phyloP scores from a whole-genome alignment of 2,113 vertebrate species.

The Nymphicus hollandicus region DNA sequence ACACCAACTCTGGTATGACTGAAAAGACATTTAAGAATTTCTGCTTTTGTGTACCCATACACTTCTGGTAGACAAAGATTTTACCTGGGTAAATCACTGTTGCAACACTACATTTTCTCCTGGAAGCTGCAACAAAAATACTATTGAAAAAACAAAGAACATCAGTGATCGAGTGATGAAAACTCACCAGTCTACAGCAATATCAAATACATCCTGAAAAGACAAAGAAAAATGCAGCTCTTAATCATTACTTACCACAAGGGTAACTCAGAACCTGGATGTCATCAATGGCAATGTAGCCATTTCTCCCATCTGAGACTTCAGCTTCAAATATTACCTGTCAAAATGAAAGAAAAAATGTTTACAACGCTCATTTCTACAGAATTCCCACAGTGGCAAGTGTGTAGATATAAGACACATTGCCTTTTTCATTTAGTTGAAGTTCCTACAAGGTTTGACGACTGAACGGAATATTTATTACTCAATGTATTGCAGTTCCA shows the following conservation, averaged over 20 bases:
- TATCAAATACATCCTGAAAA: conserved; percentile 58
- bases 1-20: not conserved
- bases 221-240: conserved; percentile 74
- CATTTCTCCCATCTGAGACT: conserved; percentile 88
- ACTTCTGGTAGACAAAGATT: not conserved
- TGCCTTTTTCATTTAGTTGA: conserved; percentile 48
- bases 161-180: conserved; percentile 64
- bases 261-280: conserved; percentile 98
- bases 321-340: conserved; percentile 99
- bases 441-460: conserved; percentile 30
- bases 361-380: conserved; percentile 60
- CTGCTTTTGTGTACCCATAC: not conserved
- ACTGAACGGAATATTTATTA: conserved; percentile 42
- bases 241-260: conserved; percentile 92
- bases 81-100: conserved; percentile 5
- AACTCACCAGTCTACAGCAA: conserved; percentile 65
- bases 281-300: conserved; percentile 97
- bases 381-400: conserved; percentile 19
- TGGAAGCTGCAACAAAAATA: conserved; percentile 31
- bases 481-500: not conserved
- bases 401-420: not conserved
- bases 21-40: not conserved
- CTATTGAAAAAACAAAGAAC: conserved; percentile 49
- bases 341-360: conserved; percentile 66
- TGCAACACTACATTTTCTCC: not conserved